These are phyloP conservation scores for Siderastrea siderea DNA, from an alignment of 92 coral and sea anemone species.

Conservation along the genomic window DNA sequence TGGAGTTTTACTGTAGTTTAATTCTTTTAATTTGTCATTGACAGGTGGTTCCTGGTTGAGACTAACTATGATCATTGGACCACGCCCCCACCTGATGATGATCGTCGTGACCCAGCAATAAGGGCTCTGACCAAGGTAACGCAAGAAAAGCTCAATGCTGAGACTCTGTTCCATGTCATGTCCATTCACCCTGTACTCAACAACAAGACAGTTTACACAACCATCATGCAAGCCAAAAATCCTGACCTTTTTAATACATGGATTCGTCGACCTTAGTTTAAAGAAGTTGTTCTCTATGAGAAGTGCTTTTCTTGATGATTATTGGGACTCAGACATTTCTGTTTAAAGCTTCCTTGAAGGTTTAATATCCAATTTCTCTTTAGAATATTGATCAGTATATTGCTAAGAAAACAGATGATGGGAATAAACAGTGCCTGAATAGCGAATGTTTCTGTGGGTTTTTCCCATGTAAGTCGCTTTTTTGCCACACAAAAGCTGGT, in stretches of 20 bases:
- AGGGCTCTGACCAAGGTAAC: constrained; percentile 80
- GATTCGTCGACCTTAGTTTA: constrained; percentile 66
- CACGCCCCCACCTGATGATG: constrained; percentile 89
- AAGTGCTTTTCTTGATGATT: not conserved
- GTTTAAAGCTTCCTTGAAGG: no score
- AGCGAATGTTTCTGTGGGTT: no score
- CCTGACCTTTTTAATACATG: constrained; percentile 87
- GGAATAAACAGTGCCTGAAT: no score
- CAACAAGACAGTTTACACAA: constrained; percentile 76
- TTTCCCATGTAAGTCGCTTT: no score
- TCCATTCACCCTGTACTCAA: constrained; percentile 79
- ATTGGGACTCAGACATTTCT: no score
- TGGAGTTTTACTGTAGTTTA: not conserved
- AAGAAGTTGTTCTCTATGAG: not conserved
- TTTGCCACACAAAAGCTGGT: no score
- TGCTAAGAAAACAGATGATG: no score
- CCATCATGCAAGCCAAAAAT: constrained; percentile 85
- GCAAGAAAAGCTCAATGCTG: constrained; percentile 71
- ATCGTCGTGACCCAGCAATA: constrained; percentile 86
- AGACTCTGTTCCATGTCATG: constrained; percentile 78
- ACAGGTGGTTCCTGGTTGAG: constrained; percentile 95
- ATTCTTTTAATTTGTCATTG: not conserved
- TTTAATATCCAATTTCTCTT: no score
- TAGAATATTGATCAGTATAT: no score
- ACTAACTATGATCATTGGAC: constrained; percentile 98